Conservation (phyloP, 1,140 invertebrate species). For the Coenobita brevimanus region DNA sequence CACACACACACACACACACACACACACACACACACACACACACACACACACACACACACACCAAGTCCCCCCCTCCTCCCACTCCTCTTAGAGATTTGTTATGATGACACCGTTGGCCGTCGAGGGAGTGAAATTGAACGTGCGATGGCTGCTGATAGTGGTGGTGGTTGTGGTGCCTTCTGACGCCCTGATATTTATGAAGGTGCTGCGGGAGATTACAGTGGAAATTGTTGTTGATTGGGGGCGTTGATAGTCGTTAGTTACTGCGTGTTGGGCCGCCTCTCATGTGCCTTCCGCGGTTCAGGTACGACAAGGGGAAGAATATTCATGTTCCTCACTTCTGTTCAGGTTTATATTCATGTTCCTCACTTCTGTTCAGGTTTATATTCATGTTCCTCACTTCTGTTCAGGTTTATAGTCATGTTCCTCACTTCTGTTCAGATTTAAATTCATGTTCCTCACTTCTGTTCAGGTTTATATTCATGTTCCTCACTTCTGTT, state of each 20-base stretch:
- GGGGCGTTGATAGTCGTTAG: constrained; percentile 23
- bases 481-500: too few relatives aligned
- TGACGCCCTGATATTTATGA: constrained; percentile 38
- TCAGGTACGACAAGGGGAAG: too few relatives aligned
- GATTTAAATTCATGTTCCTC: too few relatives aligned
- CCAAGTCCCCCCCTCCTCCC: not conserved
- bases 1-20: constrained; percentile 18
- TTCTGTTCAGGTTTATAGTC: too few relatives aligned
- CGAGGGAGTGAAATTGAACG: constrained; percentile 30
- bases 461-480: too few relatives aligned
- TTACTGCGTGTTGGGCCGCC: too few relatives aligned
- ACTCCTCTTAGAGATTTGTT: constrained; percentile 16
- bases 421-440: too few relatives aligned
- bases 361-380: too few relatives aligned
- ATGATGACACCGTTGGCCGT: not conserved
- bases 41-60: not conserved
- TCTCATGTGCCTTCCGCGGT: too few relatives aligned
- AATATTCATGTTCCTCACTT: too few relatives aligned
- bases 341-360: too few relatives aligned
- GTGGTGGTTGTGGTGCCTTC: constrained; percentile 22
- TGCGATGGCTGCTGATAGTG: constrained; percentile 33
- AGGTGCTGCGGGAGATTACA: constrained; percentile 45
- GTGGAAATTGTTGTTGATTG: constrained; percentile 46
- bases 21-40: constrained; percentile 1
- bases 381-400: too few relatives aligned